Evolutionary conservation across 2,888 invertebrate genomes (phyloP), one percentile per base, ranked within the genome.

Genomic region (Phlogophora meticulosa): DNA sequence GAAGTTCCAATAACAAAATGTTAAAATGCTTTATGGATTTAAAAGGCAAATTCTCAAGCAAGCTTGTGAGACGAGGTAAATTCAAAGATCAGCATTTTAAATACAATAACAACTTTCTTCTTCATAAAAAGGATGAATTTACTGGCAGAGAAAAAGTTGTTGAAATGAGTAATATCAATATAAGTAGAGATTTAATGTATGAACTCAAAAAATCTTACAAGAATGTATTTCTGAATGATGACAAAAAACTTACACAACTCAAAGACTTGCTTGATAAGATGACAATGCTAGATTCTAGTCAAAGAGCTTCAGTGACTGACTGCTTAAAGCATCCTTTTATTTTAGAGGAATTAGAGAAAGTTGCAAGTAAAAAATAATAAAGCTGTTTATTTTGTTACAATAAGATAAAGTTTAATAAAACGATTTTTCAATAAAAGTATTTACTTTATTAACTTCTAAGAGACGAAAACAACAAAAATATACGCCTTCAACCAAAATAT

Each of bases 21-120:
- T 96, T 99, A 70, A 99, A 99, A 94, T 98, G 98, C 94, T 98
- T 99, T 92, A 99, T 99, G 99, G 99, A 99, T 88, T 95, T 99
- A 46, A 99, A 99, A 92, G 99, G 99, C 60, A 99, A 98, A 95
- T 98, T 99, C 94, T 98, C 99, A 2, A 99, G 99, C 92, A 99
- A 98, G 91, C 96, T 99, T 74, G 97, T 99, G 78, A 96, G 98
- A 73, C 99, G 98, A 92, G 99, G 99, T 13, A 97, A 97, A 86
- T 99, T 99, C 92, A 98, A 97, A 92, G 99, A 99, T 85, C 98
- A 99, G 90, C 99, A 99, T 96, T 99, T 99, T 91, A 99, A 99
- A 94, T 96, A 96, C 78, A 98, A 98, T 89, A 99, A 98, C 92
- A 99, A 99, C 95, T 99, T 99, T 92, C 96, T 99, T 62, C 98